Evolutionary conservation across 1,140 invertebrate species (phyloP).

Genomic region (Ooceraea biroi): DNA sequence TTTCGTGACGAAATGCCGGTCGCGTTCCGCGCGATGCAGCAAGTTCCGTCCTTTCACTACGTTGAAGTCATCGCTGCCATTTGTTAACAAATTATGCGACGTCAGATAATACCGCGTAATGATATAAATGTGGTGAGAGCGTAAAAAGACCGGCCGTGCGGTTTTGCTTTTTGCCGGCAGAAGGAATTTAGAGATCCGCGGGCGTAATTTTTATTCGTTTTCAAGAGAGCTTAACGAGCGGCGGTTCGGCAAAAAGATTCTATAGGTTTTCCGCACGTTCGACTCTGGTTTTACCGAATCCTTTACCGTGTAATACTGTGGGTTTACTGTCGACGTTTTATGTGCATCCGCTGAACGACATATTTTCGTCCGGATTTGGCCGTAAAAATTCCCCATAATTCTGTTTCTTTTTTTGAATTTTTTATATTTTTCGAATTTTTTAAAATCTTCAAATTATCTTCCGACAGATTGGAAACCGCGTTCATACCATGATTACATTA

Average conservation of each 20-base stretch:
- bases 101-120: constrained; percentile 47
- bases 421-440: constrained; percentile 2
- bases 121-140: constrained; percentile 5
- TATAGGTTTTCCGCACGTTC: constrained; percentile 58
- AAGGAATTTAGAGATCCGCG: constrained; percentile 57
- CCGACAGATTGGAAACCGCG: no score
- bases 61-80: neutral
- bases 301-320: constrained; percentile 43
- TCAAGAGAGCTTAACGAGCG: constrained; percentile 61
- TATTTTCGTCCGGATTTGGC: constrained; percentile 28
- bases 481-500: no score
- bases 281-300: constrained; percentile 57
- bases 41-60: no score
- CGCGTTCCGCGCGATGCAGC: neutral
- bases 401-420: neutral
- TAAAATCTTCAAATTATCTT: no score
- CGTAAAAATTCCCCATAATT: constrained; percentile 21
- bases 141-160: constrained; percentile 7
- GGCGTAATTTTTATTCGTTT: constrained; percentile 58
- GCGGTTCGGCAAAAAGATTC: constrained; percentile 44
- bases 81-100: constrained; percentile 53
- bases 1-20: neutral
- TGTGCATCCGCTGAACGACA: constrained; percentile 21
- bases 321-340: constrained; percentile 46
- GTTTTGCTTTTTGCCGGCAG: constrained; percentile 39